These are phyloP conservation scores for Machimus atricapillus DNA, from an alignment of 2,888 invertebrate genomes.

Conservation along the genomic window DNA sequence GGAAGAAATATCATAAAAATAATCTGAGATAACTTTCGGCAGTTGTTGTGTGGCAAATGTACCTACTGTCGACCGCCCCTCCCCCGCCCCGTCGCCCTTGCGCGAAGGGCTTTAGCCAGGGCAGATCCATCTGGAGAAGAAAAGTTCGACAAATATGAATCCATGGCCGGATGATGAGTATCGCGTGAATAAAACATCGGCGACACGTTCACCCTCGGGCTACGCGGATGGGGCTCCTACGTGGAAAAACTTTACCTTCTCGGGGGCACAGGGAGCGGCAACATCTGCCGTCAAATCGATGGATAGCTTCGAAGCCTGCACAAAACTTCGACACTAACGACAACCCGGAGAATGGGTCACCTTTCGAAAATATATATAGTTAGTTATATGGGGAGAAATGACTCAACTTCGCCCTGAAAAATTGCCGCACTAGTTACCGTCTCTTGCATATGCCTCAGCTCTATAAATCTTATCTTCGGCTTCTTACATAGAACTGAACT, in stretches of 20 bases:
- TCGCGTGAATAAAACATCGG: slow-evolving; percentile 46
- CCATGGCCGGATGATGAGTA: slow-evolving; percentile 41
- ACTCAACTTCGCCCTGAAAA: neutral
- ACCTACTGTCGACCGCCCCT: neutral
- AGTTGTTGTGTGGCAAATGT: slow-evolving; percentile 27
- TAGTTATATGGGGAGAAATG: neutral
- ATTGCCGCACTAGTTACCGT: neutral
- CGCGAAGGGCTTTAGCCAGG: neutral
- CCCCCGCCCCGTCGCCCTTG: neutral
- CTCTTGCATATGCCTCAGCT: neutral
- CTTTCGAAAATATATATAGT: neutral
- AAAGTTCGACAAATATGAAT: slow-evolving; percentile 44
- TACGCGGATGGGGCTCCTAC: neutral
- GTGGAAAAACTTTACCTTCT: slow-evolving; percentile 41
- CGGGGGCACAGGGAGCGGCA: neutral
- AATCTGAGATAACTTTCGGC: slow-evolving; percentile 22
- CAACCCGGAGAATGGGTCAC: neutral
- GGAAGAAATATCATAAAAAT: slow-evolving; percentile 46
- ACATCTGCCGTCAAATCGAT: slow-evolving; percentile 42
- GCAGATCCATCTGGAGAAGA: slow-evolving; percentile 17
- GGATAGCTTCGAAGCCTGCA: slow-evolving; percentile 34
- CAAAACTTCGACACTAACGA: slow-evolving; percentile 33
- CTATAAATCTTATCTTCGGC: neutral
- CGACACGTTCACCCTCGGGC: slow-evolving; percentile 38
- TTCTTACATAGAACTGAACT: neutral